Evolutionary conservation across 2,888 invertebrate genomes (phyloP).

Genomic region (Cordylochernes scorpioides): DNA sequence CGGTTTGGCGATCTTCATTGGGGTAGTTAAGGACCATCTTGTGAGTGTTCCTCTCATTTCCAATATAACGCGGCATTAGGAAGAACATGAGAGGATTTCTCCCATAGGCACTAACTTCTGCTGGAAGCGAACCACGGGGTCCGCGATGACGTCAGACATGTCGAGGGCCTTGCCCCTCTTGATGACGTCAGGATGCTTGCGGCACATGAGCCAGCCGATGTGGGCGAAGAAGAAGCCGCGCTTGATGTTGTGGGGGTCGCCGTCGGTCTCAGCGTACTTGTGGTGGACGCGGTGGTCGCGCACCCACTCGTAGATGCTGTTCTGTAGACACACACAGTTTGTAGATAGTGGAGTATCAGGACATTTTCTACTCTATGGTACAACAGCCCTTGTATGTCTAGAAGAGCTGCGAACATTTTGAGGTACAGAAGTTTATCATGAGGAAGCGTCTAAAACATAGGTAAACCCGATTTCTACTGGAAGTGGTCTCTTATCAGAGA

Average conservation of each 20-base stretch:
- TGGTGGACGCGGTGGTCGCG: conserved; percentile 23
- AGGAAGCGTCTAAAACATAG: no score
- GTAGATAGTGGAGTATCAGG: background rate
- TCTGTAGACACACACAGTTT: conserved; percentile 12
- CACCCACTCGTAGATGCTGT: conserved; percentile 22
- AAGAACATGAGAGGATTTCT: no score
- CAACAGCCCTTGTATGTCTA: no score
- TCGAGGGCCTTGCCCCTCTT: conserved; percentile 25
- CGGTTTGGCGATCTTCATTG: no score
- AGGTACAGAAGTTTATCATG: no score
- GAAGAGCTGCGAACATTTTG: no score
- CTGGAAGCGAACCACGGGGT: conserved; percentile 26
- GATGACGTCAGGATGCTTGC: conserved; percentile 27
- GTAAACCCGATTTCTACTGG: no score
- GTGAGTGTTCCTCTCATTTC: no score
- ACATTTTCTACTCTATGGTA: no score
- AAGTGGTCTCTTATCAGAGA: no score
- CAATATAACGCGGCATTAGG: no score
- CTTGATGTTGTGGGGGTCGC: conserved; percentile 22
- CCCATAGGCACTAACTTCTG: conserved; percentile 23
- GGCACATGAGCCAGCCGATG: conserved; percentile 27
- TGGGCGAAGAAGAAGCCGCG: conserved; percentile 29
- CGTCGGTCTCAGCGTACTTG: conserved; percentile 23
- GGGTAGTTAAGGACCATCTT: no score
- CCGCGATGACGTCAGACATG: conserved; percentile 23